Conservation (phyloP, 2,113 vertebrate genomes). For the Halichoerus grypus region DNA sequence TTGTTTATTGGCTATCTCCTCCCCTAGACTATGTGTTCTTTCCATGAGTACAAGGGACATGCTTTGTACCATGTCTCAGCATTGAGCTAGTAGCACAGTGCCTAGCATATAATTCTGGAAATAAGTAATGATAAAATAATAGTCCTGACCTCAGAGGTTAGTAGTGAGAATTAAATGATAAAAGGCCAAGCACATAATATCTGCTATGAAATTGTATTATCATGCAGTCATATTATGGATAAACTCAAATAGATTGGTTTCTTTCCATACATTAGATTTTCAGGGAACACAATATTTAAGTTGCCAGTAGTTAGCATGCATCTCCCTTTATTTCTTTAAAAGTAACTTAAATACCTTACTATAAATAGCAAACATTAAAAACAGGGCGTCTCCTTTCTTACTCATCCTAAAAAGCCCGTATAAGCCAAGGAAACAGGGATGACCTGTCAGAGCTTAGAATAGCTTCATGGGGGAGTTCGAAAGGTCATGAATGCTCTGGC, state of each 20-base stretch:
- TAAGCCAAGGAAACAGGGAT: constrained; percentile 72
- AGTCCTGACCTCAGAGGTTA: constrained; percentile 11
- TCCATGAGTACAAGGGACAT: neutral
- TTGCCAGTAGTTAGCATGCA: constrained; percentile 44
- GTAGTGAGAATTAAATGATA: constrained; percentile 70
- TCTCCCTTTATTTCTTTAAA: constrained; percentile 71
- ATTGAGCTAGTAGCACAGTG: constrained; percentile 2
- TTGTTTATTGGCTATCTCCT: neutral
- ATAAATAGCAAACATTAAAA: constrained; percentile 80
- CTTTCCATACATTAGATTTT: constrained; percentile 66
- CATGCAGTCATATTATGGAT: neutral
- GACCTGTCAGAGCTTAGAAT: constrained; percentile 79
- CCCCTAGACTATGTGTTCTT: neutral
- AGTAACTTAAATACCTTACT: constrained; percentile 74
- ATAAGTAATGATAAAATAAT: constrained; percentile 63
- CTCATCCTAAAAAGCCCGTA: constrained; percentile 68
- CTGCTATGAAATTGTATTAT: constrained; percentile 55
- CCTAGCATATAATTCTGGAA: constrained; percentile 66
- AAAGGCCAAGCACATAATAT: constrained; percentile 39
- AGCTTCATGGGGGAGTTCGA: constrained; percentile 72
- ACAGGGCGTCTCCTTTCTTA: constrained; percentile 75
- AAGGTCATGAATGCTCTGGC: constrained; percentile 70
- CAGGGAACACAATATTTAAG: constrained; percentile 60
- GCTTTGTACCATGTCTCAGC: neutral
- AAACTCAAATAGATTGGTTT: constrained; percentile 46